Percentiles rank a stretch among this genome's conserved stretches.
Conservation (phyloP, 2,113 vertebrate species). For the Gavia stellata region DNA sequence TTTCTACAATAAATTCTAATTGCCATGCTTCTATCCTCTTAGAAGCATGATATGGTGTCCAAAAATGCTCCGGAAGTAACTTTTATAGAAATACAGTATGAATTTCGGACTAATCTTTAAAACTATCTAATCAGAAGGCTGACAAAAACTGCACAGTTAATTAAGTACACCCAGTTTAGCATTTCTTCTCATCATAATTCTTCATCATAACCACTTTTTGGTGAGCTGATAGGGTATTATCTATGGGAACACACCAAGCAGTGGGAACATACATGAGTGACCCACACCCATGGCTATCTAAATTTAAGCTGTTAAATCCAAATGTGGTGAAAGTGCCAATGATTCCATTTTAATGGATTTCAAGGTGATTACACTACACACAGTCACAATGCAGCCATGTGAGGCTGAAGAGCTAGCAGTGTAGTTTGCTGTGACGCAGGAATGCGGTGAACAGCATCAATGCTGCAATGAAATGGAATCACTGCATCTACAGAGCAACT, state of each 20-base stretch:
- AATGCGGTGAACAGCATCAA: not conserved
- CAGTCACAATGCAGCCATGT: not conserved
- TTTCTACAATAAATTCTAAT: not conserved
- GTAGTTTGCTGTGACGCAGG: not conserved
- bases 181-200: not conserved
- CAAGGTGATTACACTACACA: not conserved
- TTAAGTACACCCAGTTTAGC: not conserved
- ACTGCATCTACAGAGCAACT: not conserved
- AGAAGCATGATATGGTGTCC: not conserved
- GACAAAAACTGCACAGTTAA: not conserved
- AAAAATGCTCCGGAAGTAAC: not conserved
- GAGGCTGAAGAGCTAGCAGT: not conserved
- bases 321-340: not conserved
- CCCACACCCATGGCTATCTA: not conserved
- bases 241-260: not conserved
- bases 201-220: not conserved
- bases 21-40: not conserved
- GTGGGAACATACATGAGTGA: not conserved
- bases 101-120: not conserved
- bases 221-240: not conserved
- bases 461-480: not conserved
- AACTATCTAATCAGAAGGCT: not conserved
- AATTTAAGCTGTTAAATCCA: not conserved
- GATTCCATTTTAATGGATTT: not conserved
- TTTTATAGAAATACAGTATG: not conserved